Evolutionary conservation across 2,113 vertebrate genomes (phyloP).

Genomic region (Triplophysa rosa): DNA sequence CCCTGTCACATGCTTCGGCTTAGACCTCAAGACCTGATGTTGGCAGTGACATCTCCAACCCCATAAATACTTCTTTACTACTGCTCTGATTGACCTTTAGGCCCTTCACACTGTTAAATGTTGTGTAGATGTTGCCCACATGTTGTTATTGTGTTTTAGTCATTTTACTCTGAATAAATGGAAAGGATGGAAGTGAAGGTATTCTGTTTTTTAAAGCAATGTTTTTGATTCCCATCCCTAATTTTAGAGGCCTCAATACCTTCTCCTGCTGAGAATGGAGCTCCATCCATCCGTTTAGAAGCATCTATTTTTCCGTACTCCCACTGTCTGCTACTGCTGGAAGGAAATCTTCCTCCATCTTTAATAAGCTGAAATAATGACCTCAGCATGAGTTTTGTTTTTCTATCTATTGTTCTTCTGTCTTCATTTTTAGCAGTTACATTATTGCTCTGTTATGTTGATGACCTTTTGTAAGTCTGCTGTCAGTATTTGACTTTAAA

Average conservation of each 20-base stretch:
- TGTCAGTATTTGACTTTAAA: background rate
- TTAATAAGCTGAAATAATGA: conserved; percentile 55
- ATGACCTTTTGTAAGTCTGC: background rate
- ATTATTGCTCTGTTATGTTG: background rate
- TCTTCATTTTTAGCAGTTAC: background rate
- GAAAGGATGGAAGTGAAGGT: too few species aligned
- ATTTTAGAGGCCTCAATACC: background rate
- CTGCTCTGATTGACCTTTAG: background rate
- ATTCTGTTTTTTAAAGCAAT: background rate
- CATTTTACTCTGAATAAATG: too few species aligned
- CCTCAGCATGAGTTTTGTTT: background rate
- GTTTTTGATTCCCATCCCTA: background rate
- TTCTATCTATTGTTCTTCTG: background rate
- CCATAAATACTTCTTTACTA: background rate
- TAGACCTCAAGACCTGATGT: conserved; percentile 48
- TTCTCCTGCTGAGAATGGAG: conserved; percentile 32
- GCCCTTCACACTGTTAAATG: background rate
- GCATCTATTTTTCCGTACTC: conserved; percentile 3
- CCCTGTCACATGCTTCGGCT: conserved; percentile 66
- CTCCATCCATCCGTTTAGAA: conserved; percentile 53
- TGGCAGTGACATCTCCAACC: conserved; percentile 2
- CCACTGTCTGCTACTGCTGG: conserved; percentile 16
- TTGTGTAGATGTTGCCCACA: background rate
- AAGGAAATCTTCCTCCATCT: conserved; percentile 2
- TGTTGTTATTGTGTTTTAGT: background rate